phyloP scores from a whole-genome alignment of 2,888 invertebrate genomes.

The Tenthredo mesomela region DNA sequence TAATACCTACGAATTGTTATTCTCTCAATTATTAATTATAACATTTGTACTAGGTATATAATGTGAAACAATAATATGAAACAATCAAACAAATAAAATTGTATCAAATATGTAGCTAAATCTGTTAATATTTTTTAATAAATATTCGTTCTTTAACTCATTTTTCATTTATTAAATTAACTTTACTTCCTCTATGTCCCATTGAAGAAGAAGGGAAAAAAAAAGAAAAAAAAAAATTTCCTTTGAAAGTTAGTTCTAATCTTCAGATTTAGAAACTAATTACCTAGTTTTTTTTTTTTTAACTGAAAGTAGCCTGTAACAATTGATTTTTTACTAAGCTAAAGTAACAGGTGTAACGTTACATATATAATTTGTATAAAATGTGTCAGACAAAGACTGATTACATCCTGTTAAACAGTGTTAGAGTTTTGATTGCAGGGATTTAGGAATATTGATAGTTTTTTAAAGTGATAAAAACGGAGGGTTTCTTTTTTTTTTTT shows the following conservation, averaged over 20 bases:
- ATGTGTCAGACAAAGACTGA: not conserved
- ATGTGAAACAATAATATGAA: too few species aligned
- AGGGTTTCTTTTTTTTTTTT: slow-evolving; percentile 27
- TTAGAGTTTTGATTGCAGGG: slow-evolving; percentile 15
- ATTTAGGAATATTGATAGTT: slow-evolving; percentile 37
- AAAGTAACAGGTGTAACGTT: slow-evolving; percentile 22
- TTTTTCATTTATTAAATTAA: not conserved
- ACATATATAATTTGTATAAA: slow-evolving; percentile 19
- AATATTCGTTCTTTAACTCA: slow-evolving; percentile 41
- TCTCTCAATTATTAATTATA: slow-evolving; percentile 12
- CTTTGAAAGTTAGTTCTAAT: not conserved
- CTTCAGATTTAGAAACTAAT: not conserved
- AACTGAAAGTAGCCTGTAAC: not conserved
- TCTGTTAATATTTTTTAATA: slow-evolving; percentile 45
- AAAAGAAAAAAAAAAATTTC: too few species aligned
- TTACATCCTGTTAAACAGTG: slow-evolving; percentile 26
- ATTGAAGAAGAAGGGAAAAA: not conserved
- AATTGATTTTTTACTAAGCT: not conserved
- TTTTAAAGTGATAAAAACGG: slow-evolving; percentile 3
- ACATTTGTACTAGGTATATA: not conserved
- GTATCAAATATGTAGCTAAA: slow-evolving; percentile 45
- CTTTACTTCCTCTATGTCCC: not conserved
- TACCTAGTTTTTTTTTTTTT: not conserved
- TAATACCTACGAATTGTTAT: slow-evolving; percentile 38
- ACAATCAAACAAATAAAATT: slow-evolving; percentile 5